Percentiles rank a stretch among this genome's conserved stretches.
Evolutionary conservation across 2,113 vertebrate genomes (phyloP).

Genomic region (Pangasianodon hypophthalmus): DNA sequence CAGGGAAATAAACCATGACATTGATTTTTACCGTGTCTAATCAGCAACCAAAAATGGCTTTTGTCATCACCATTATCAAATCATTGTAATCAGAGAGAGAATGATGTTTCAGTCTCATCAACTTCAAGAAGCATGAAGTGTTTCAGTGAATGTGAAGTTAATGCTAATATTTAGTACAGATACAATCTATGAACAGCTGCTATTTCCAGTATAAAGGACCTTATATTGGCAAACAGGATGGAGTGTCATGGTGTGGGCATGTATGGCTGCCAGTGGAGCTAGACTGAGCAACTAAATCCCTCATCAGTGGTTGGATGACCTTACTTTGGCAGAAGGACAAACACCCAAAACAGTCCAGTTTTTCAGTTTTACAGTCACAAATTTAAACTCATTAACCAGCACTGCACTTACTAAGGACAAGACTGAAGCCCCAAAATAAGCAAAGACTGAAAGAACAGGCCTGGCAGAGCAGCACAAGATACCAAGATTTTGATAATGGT

Average conservation of each 20-base stretch:
- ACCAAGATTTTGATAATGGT: neutral
- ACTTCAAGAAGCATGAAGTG: neutral
- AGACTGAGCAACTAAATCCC: neutral
- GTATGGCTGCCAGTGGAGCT: neutral
- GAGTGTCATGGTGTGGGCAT: neutral
- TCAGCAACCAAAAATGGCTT: slow-evolving; percentile 31
- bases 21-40: slow-evolving; percentile 46
- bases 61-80: slow-evolving; percentile 2
- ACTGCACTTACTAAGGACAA: neutral
- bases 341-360: neutral
- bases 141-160: neutral
- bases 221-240: neutral
- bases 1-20: slow-evolving; percentile 47
- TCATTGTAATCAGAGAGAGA: slow-evolving; percentile 15
- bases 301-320: neutral
- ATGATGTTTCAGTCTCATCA: neutral
- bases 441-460: neutral
- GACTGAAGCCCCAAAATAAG: neutral
- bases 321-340: neutral
- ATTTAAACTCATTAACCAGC: neutral
- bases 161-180: neutral
- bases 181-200: neutral
- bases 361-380: neutral
- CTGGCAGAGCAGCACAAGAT: neutral
- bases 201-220: neutral